Evolutionary conservation across 2,113 vertebrate species (phyloP).

Genomic region (Poeciliopsis retropinna): DNA sequence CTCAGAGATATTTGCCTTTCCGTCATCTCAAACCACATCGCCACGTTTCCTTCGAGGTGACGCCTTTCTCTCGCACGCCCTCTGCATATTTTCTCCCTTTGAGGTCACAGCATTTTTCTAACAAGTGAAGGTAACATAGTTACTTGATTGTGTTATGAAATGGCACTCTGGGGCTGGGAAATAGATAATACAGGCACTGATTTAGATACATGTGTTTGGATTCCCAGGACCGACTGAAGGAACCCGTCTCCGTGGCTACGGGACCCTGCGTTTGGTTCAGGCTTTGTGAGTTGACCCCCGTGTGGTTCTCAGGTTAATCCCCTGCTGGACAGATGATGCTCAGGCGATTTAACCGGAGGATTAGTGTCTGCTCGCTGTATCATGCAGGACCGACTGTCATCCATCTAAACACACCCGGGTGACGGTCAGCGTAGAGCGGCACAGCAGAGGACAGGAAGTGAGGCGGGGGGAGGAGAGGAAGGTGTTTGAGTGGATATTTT

Average conservation of each 20-base stretch:
- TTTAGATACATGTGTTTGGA: background rate
- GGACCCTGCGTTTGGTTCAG: background rate
- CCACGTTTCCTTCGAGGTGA: too few species aligned
- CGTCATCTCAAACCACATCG: background rate
- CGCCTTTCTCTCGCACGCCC: too few species aligned
- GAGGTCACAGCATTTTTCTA: background rate
- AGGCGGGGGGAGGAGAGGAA: too few species aligned
- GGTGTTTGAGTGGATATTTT: background rate
- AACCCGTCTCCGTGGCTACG: background rate
- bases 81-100: background rate
- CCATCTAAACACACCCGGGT: slow-evolving; percentile 3
- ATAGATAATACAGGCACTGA: too few species aligned
- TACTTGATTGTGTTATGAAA: too few species aligned
- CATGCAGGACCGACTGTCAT: slow-evolving; percentile 26
- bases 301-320: slow-evolving; percentile 53
- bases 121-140: too few species aligned
- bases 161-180: too few species aligned
- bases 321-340: slow-evolving; percentile 40
- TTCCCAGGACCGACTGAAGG: background rate
- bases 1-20: background rate
- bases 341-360: slow-evolving; percentile 43
- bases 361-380: slow-evolving; percentile 23
- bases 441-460: background rate
- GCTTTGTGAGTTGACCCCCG: background rate
- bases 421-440: background rate